phyloP scores from a whole-genome alignment of 2,113 vertebrate genomes.

The Fukomys damarensis region DNA sequence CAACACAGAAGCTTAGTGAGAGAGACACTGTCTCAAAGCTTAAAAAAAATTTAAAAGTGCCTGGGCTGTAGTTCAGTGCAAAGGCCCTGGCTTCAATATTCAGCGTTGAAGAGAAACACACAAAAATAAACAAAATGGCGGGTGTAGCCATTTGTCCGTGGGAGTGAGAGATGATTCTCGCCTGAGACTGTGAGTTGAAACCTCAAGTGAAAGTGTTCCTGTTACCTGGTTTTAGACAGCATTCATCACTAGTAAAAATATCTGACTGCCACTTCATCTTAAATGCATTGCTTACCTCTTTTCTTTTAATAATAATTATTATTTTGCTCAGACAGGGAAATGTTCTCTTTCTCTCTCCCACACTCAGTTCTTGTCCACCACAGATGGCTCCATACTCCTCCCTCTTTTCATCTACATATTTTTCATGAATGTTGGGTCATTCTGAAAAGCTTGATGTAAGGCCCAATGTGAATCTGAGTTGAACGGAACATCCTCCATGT shows the following conservation, averaged over 20 bases:
- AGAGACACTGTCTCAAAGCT: neutral
- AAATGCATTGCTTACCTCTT: neutral
- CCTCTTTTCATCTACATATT: neutral
- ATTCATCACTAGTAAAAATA: neutral
- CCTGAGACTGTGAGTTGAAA: neutral
- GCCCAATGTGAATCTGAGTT: neutral
- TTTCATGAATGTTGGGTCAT: neutral
- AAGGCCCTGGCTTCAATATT: neutral
- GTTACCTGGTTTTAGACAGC: neutral
- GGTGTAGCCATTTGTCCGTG: neutral
- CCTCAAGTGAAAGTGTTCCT: neutral
- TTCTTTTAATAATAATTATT: neutral
- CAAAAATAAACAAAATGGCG: neutral
- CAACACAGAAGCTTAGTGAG: neutral
- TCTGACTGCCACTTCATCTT: neutral
- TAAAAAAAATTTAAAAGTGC: neutral
- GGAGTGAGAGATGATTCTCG: neutral
- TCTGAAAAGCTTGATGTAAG: neutral
- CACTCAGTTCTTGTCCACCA: neutral
- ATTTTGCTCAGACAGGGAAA: neutral
- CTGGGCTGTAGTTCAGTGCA: neutral
- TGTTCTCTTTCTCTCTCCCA: neutral
- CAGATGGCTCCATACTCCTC: neutral
- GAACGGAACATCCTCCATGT: neutral
- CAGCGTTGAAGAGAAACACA: neutral